These are phyloP conservation scores for Mobula birostris DNA, from an alignment of 2,113 vertebrate species.

Conservation along the genomic window DNA sequence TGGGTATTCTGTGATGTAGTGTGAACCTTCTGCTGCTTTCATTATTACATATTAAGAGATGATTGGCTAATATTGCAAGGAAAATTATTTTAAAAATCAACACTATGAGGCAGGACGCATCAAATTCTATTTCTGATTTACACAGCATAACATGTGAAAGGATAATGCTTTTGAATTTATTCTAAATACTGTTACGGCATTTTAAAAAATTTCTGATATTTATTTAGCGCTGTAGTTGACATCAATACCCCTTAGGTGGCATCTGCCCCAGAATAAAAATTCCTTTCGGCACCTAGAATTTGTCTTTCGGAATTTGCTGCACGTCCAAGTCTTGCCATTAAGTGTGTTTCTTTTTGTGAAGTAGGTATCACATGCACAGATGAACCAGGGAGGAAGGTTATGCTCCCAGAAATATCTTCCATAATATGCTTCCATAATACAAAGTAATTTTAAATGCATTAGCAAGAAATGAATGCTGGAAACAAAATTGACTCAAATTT, in stretches of 20 bases:
- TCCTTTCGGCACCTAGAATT: background rate
- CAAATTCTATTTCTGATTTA: background rate
- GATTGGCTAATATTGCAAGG: background rate
- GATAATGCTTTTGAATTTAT: background rate
- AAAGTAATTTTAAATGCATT: no score
- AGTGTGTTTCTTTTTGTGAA: background rate
- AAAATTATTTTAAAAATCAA: background rate
- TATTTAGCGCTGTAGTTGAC: background rate
- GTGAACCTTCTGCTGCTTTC: background rate
- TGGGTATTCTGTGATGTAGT: no score
- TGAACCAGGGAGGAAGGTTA: no score
- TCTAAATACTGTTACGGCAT: background rate
- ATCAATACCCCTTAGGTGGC: slow-evolving; percentile 11
- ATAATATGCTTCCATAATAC: no score
- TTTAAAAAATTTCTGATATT: background rate
- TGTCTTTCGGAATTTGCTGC: background rate
- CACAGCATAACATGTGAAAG: background rate
- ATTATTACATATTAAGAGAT: background rate
- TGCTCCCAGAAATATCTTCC: no score
- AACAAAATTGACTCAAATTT: no score
- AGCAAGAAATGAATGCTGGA: no score
- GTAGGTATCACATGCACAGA: background rate
- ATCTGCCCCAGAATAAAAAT: background rate
- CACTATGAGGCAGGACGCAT: background rate
- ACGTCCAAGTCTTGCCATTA: background rate